phyloP scores from a whole-genome alignment of 2,113 vertebrate species.

The Corynorhinus townsendii region DNA sequence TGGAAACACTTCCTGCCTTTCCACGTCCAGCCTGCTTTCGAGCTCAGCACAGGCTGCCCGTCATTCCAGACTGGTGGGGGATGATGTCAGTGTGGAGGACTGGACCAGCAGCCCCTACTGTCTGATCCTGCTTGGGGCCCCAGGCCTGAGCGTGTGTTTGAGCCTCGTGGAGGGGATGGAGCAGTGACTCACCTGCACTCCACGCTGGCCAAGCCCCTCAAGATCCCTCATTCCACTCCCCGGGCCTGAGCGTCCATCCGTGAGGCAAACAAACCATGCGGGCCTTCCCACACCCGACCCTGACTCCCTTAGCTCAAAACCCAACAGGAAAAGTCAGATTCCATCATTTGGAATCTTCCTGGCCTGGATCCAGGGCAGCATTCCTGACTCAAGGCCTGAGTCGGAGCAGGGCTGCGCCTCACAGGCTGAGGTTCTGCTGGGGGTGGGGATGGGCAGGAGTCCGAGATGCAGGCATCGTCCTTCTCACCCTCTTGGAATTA shows the following conservation, averaged over 20 bases:
- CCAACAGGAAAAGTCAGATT: conserved; percentile 47
- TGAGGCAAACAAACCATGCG: neutral
- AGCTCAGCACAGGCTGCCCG: neutral
- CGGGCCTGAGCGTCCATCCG: neutral
- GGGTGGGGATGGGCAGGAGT: too few relatives aligned
- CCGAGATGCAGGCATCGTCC: neutral
- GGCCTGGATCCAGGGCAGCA: neutral
- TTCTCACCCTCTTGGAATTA: neutral
- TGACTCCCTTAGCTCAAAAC: neutral
- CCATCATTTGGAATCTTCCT: conserved; percentile 42
- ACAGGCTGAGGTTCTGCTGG: neutral
- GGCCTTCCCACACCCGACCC: neutral
- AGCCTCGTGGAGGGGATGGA: neutral
- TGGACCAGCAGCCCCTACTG: neutral
- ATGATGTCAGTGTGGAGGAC: conserved; percentile 15
- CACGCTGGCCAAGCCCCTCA: neutral
- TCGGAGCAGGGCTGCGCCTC: neutral
- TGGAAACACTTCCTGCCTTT: neutral
- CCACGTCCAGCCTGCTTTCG: neutral
- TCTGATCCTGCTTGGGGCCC: neutral
- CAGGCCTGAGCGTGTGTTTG: too few relatives aligned
- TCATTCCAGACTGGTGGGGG: neutral
- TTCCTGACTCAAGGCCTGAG: conserved; percentile 35
- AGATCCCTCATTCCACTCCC: neutral
- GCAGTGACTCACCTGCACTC: neutral